Evolutionary conservation across 2,113 vertebrate species (phyloP), one percentile per base, ranked within the genome.

Genomic region (Phrynosoma platyrhinos): DNA sequence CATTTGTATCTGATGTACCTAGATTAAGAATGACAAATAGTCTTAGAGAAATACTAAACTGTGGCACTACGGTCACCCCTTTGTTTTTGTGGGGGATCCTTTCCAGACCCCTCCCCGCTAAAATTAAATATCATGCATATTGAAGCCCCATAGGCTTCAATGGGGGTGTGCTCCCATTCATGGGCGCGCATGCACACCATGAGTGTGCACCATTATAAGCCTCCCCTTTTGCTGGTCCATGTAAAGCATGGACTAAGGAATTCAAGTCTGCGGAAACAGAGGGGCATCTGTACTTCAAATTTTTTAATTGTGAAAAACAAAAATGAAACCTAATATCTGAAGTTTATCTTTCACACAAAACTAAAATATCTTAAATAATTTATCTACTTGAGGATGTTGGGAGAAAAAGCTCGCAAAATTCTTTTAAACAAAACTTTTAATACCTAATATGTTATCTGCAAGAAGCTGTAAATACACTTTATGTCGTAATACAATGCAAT

Each of bases 1-100:
- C 94, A 88, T 96, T 96, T 87, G 94, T 87, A 77, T 96, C 95
- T 66, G 91, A 86, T 64, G 92, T 82, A 79, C 93, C 97, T 98
- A 76, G 76, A 88, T 77, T 88, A 88, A 92, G n/a, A 13, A 88
- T 23, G 77, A 88, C 71, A 14, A 83, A 92, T 87, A 92, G 75
- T 2, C 2, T 10, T 82, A 18, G 1, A 83, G 25, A 81, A 76
- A 84, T 4, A 1, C 7, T 27, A 69, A 81, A 78, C 82, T 32
- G 47, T 52, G 8, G 42, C 64, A 64, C n/a, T 47, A 20, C 36
- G 36, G 36, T 36, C 36, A 36, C 36, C 36, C 36, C 36, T 36
- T 36, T 36, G 36, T 36, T 36, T 36, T 36, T 36, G 36, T 36
- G 36, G 36, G 36, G 36, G 36, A 36, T 36, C 36, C 36, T 36